Evolutionary conservation across 92 coral and sea anemone genomes (phyloP).

Genomic region (Epizoanthus fatuus): DNA sequence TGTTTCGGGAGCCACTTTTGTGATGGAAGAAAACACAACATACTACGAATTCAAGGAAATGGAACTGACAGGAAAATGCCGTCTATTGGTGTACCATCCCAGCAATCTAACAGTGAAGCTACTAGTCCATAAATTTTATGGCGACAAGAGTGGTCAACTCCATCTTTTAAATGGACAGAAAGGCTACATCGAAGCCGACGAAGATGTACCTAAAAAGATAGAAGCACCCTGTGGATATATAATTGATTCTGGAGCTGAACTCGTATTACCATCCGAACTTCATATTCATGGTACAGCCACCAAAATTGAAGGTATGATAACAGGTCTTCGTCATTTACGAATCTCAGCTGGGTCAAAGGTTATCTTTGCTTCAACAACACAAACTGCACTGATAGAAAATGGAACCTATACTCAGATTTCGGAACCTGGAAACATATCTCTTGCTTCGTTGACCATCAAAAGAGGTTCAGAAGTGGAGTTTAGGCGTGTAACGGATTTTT

Average conservation of each 20-base stretch:
- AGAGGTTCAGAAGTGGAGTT: slow-evolving; percentile 62
- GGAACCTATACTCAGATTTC: slow-evolving; percentile 60
- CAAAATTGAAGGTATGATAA: slow-evolving; percentile 62
- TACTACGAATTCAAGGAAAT: slow-evolving; percentile 77
- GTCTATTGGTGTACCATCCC: slow-evolving; percentile 70
- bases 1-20: slow-evolving; percentile 71
- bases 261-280: slow-evolving; percentile 69
- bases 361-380: slow-evolving; percentile 66
- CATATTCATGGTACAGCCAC: slow-evolving; percentile 77
- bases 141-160: slow-evolving; percentile 78
- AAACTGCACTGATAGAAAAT: slow-evolving; percentile 74
- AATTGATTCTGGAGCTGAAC: slow-evolving; percentile 70
- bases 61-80: slow-evolving; percentile 69
- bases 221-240: slow-evolving; percentile 79
- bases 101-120: slow-evolving; percentile 47
- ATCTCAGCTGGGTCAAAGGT: slow-evolving; percentile 61
- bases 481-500: slow-evolving; percentile 55
- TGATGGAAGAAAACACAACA: slow-evolving; percentile 72
- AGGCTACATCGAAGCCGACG: slow-evolving; percentile 69
- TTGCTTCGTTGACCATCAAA: slow-evolving; percentile 65
- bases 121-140: slow-evolving; percentile 64
- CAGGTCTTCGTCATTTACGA: slow-evolving; percentile 70
- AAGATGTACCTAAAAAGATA: slow-evolving; percentile 66
- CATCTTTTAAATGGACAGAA: slow-evolving; percentile 66
- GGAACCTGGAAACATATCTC: slow-evolving; percentile 74